These are phyloP conservation scores for Scaptomyza pallida DNA, from an alignment of 1,140 invertebrate species.

Conservation along the genomic window DNA sequence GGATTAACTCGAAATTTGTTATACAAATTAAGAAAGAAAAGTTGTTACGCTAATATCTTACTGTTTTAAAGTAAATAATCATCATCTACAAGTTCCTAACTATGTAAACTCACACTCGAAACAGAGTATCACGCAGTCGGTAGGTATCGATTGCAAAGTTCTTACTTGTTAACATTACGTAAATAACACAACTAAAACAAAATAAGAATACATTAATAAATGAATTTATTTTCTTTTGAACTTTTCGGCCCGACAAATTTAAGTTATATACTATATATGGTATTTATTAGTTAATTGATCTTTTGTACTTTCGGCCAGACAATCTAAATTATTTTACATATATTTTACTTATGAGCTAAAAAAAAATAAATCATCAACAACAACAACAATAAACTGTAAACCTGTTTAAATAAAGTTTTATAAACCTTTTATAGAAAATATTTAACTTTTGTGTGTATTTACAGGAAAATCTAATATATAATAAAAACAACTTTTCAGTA, in stretches of 20 bases:
- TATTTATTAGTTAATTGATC: constrained; percentile 6
- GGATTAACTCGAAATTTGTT: too few relatives aligned
- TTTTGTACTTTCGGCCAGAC: constrained; percentile 10
- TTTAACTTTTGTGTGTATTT: constrained; percentile 7
- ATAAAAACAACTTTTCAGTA: background rate
- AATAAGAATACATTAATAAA: constrained; percentile 2
- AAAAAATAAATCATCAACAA: constrained; percentile 6
- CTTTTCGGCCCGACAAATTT: constrained; percentile 20
- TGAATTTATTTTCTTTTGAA: constrained; percentile 47
- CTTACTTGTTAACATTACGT: constrained; percentile 24
- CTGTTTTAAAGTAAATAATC: background rate
- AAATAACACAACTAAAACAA: constrained; percentile 28
- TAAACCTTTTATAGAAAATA: constrained; percentile 22
- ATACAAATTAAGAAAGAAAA: too few relatives aligned
- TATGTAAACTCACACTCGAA: background rate
- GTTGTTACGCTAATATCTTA: background rate
- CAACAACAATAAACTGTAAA: constrained; percentile 14
- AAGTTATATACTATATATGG: too few relatives aligned
- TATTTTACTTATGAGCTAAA: too few relatives aligned
- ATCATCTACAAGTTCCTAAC: background rate
- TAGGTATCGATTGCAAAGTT: background rate
- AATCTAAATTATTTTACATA: constrained; percentile 10
- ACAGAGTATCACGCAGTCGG: background rate
- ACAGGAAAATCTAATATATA: constrained; percentile 4
- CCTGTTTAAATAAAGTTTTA: constrained; percentile 37